Evolutionary conservation across 2,797 vertebrate genomes (phyloP).

Genomic region (Darevskia nairensis): DNA sequence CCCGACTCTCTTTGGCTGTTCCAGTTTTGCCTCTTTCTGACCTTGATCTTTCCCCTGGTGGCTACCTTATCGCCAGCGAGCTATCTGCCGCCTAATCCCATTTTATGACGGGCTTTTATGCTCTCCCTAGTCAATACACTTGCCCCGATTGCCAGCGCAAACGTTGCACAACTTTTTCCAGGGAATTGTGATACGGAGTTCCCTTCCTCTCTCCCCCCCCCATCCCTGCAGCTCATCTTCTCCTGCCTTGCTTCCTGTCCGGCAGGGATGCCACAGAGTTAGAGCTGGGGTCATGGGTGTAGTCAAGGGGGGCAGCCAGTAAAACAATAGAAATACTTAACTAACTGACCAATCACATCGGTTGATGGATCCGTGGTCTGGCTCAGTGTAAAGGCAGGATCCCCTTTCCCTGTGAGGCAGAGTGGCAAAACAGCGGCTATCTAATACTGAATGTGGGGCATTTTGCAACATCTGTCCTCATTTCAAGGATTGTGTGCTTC

Average conservation of each 20-base stretch:
- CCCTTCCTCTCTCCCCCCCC: background rate
- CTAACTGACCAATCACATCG: no score
- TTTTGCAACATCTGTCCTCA: no score
- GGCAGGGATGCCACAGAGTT: background rate
- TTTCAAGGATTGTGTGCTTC: no score
- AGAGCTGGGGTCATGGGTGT: background rate
- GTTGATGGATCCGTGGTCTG: no score
- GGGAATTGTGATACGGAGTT: background rate
- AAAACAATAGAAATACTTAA: background rate
- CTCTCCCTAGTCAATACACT: slow-evolving; percentile 10
- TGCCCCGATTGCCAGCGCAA: background rate
- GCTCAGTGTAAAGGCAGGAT: no score
- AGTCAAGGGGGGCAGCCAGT: background rate
- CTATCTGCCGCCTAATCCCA: slow-evolving; percentile 4
- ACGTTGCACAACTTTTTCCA: slow-evolving; percentile 7
- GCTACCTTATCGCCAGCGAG: slow-evolving; percentile 1
- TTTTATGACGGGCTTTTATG: slow-evolving; percentile 37
- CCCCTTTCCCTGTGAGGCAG: no score
- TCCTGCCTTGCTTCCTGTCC: no score
- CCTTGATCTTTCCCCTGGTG: slow-evolving; percentile 36
- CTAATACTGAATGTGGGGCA: no score
- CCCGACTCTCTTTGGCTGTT: background rate
- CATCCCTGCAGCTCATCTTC: background rate
- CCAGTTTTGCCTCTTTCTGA: background rate
- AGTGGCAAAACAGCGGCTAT: no score